Conservation (phyloP, 2,113 vertebrate species). For the Xiphorhynchus elegans region DNA sequence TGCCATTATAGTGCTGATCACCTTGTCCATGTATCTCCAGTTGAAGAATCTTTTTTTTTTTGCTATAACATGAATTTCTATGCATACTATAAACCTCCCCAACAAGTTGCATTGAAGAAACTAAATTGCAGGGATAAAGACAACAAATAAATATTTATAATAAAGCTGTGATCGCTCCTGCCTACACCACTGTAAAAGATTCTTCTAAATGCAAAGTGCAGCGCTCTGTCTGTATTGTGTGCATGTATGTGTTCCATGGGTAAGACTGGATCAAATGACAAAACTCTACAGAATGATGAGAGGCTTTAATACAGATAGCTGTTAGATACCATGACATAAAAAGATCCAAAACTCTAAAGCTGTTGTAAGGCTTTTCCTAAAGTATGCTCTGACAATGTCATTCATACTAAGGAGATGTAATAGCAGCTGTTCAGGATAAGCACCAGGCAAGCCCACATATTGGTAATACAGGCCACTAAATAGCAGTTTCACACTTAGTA, state of each 20-base stretch:
- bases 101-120: neutral
- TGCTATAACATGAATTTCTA: neutral
- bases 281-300: neutral
- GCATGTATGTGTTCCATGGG: neutral
- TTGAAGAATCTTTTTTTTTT: neutral
- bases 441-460: neutral
- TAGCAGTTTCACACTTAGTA: neutral
- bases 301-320: neutral
- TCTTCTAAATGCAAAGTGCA: neutral
- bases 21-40: neutral
- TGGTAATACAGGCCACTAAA: neutral
- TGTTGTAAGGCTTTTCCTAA: neutral
- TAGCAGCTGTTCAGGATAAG: neutral
- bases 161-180: neutral
- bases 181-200: neutral
- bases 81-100: neutral
- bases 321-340: neutral
- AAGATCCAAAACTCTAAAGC: neutral
- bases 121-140: neutral
- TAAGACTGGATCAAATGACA: neutral
- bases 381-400: neutral
- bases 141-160: neutral
- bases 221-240: no score
- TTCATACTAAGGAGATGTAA: neutral
- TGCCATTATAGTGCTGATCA: neutral